A percentile compares a stretch with the other conserved stretches of the same genome.
Conservation (phyloP, 1,140 invertebrate species). For the Caenorhabditis latens region DNA sequence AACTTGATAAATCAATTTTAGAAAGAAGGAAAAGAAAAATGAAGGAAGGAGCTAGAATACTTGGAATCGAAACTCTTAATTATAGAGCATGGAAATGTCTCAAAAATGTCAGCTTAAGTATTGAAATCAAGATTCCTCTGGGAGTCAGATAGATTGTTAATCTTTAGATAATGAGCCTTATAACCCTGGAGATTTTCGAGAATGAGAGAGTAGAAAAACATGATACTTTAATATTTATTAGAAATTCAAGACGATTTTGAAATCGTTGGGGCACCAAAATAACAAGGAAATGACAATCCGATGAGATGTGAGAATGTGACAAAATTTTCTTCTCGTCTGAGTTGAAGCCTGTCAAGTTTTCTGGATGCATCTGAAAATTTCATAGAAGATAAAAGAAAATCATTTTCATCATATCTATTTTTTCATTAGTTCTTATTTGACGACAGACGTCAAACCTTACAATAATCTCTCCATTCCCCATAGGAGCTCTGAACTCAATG, state of each 20-base stretch:
- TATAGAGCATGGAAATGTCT: too few species aligned
- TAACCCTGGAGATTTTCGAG: too few species aligned
- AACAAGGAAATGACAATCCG: neutral
- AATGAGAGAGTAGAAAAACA: too few species aligned
- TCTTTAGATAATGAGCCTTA: too few species aligned
- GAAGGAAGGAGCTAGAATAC: neutral
- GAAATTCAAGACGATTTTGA: too few species aligned
- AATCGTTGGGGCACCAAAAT: neutral
- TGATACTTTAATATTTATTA: too few species aligned
- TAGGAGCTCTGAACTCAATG: neutral
- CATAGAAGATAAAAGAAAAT: neutral
- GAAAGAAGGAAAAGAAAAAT: neutral
- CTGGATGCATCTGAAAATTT: constrained; percentile 32
- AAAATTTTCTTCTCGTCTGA: neutral
- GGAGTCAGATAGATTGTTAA: too few species aligned
- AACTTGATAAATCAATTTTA: neutral
- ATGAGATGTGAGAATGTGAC: neutral
- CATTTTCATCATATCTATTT: neutral
- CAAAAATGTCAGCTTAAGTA: too few species aligned
- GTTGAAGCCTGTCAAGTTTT: constrained; percentile 39
- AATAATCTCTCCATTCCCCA: neutral
- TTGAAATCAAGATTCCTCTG: too few species aligned
- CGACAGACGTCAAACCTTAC: constrained; percentile 18
- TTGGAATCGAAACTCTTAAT: too few species aligned
- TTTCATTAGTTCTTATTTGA: neutral